phyloP scores from a whole-genome alignment of 2,113 vertebrate genomes.

The Cyprinus carpio region DNA sequence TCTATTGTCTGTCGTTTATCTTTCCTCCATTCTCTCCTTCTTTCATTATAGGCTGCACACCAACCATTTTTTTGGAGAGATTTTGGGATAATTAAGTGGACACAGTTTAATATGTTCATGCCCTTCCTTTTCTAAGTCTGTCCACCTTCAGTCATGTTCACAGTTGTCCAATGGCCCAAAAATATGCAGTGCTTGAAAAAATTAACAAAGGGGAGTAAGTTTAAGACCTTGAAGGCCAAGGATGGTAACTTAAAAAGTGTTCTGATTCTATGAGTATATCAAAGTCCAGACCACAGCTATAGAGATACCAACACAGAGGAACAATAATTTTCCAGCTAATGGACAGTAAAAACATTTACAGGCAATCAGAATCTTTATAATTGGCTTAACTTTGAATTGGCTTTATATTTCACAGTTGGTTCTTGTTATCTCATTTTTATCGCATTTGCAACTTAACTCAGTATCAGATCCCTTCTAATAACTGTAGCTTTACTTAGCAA shows the following conservation, averaged over 20 bases:
- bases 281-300: not conserved
- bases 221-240: not conserved
- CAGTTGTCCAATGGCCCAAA: not conserved
- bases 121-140: not conserved
- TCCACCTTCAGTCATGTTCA: slow-evolving; percentile 1
- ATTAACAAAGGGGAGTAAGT: not conserved
- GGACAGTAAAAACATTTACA: not conserved
- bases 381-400: not conserved
- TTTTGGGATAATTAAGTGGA: not conserved
- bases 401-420: not conserved
- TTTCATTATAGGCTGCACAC: not conserved
- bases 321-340: not conserved
- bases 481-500: no score
- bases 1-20: slow-evolving; percentile 67
- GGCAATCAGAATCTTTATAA: not conserved
- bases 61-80: not conserved
- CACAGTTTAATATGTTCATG: slow-evolving; percentile 4
- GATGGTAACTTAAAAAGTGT: not conserved
- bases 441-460: not conserved
- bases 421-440: not conserved
- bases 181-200: not conserved
- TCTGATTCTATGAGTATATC: not conserved
- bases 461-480: no score
- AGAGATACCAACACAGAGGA: not conserved
- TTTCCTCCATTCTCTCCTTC: slow-evolving; percentile 48